These are phyloP conservation scores for Drosophila acutilabella DNA, from an alignment of 2,888 invertebrate genomes.

Conservation along the genomic window DNA sequence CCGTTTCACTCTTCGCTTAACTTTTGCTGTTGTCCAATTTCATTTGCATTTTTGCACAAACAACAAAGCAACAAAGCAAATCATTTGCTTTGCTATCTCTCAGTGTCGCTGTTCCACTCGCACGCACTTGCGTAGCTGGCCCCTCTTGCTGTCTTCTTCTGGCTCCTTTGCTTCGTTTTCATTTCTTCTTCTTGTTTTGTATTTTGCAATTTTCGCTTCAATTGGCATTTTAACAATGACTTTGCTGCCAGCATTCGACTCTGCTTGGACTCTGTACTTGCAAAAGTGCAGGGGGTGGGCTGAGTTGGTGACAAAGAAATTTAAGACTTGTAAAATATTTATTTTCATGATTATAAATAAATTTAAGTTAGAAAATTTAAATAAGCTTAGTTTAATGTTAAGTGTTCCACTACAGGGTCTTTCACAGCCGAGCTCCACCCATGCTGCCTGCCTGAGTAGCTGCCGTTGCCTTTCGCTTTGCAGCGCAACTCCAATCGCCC, in stretches of 20 bases:
- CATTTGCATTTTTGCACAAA: constrained; percentile 61
- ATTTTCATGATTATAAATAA: too few relatives aligned
- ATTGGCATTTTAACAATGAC: constrained; percentile 59
- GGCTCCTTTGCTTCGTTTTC: not conserved
- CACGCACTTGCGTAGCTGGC: not conserved
- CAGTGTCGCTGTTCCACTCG: not conserved
- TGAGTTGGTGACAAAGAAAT: not conserved
- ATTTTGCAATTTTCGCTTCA: constrained; percentile 60
- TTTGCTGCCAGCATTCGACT: constrained; percentile 23
- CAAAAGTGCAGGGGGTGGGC: not conserved
- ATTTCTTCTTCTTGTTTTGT: constrained; percentile 41
- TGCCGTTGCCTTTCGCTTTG: constrained; percentile 25
- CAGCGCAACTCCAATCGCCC: constrained; percentile 7
- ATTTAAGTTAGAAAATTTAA: too few relatives aligned
- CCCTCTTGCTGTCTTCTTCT: not conserved
- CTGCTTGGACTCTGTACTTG: constrained; percentile 14
- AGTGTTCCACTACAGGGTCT: not conserved
- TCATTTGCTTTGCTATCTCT: constrained; percentile 19
- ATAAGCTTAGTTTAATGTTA: too few relatives aligned
- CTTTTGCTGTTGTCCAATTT: constrained; percentile 29
- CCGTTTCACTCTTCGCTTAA: not conserved
- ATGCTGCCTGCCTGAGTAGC: not conserved
- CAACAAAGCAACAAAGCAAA: constrained; percentile 26
- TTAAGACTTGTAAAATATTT: too few relatives aligned
- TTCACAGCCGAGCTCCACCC: not conserved